These are phyloP conservation scores for Microchrysa polita DNA, from an alignment of 2,888 invertebrate genomes.

Conservation along the genomic window DNA sequence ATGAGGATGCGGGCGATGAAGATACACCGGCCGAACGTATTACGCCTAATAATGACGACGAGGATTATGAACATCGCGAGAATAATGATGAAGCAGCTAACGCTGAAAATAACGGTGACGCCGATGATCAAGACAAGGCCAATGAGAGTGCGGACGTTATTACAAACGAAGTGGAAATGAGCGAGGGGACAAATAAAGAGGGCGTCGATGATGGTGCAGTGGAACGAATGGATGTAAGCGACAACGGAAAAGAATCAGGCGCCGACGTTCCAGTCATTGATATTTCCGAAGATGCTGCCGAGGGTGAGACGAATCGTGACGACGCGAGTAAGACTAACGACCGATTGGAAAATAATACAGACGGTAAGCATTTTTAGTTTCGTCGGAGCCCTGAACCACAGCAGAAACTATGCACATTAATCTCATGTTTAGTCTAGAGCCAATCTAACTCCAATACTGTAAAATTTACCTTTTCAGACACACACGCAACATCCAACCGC, in stretches of 20 bases:
- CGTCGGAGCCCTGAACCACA: neutral
- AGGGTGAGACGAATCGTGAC: neutral
- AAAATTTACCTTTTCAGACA: neutral
- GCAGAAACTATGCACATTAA: conserved; percentile 3
- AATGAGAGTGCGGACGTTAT: neutral
- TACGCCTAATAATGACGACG: conserved; percentile 4
- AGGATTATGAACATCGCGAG: conserved; percentile 44
- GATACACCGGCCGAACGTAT: conserved; percentile 46
- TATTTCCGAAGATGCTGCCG: neutral
- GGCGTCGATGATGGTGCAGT: too few relatives aligned
- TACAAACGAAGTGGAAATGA: neutral
- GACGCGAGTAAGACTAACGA: neutral
- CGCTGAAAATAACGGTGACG: neutral
- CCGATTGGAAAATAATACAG: conserved; percentile 13
- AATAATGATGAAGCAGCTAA: neutral
- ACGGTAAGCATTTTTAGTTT: neutral
- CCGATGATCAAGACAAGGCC: neutral
- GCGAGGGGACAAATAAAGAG: neutral
- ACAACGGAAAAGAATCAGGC: conserved; percentile 1
- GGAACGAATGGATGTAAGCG: neutral
- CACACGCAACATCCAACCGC: conserved; percentile 7
- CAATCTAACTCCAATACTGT: too few relatives aligned
- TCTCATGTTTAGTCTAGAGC: too few relatives aligned
- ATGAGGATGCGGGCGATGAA: conserved; percentile 48
- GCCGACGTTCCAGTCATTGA: neutral